Conservation (phyloP, 1,140 invertebrate genomes). For the Venturia canescens region DNA sequence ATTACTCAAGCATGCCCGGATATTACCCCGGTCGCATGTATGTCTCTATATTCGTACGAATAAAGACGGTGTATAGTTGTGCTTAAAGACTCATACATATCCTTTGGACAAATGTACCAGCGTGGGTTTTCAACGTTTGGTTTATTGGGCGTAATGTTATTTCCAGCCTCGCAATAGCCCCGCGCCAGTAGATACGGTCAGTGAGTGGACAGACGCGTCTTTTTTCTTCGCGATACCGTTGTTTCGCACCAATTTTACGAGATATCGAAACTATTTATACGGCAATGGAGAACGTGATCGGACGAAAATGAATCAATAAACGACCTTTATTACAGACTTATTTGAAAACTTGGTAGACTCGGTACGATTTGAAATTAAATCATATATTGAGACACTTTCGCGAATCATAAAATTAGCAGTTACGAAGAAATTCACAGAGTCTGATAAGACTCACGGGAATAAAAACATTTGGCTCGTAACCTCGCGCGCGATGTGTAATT, state of each 20-base stretch:
- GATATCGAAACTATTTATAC: background rate
- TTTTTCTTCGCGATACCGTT: background rate
- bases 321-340: too few relatives aligned
- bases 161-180: background rate
- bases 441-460: background rate
- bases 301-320: too few relatives aligned
- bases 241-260: background rate
- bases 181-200: constrained; percentile 3
- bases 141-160: constrained; percentile 15
- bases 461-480: background rate
- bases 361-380: too few relatives aligned
- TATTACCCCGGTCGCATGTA: background rate
- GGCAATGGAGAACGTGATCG: background rate
- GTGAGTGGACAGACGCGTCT: background rate
- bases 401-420: too few relatives aligned
- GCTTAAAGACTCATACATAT: too few relatives aligned
- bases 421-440: too few relatives aligned
- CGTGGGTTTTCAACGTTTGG: constrained; percentile 27
- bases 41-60: background rate
- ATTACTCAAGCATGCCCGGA: constrained; percentile 49
- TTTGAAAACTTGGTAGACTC: too few relatives aligned
- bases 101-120: too few relatives aligned
- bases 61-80: too few relatives aligned
- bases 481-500: background rate
- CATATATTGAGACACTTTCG: too few relatives aligned